These are phyloP conservation scores for Loris lydekkerianus DNA, from an alignment of 2,797 vertebrate genomes.

Conservation along the genomic window DNA sequence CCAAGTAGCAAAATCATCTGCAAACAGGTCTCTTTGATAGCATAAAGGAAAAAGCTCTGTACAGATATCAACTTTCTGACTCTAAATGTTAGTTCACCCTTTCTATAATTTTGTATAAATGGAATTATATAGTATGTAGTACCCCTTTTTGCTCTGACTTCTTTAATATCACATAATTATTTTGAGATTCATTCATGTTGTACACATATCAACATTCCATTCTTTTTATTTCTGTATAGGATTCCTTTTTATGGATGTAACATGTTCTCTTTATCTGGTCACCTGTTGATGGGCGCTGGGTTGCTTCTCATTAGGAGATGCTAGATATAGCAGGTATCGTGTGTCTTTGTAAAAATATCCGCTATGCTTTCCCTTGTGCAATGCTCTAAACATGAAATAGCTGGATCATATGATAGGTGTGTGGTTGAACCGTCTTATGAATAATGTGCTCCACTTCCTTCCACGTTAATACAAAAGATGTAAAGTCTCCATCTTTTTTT, in stretches of 20 bases:
- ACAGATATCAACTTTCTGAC: background rate
- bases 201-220: background rate
- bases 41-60: background rate
- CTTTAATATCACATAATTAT: background rate
- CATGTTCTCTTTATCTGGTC: background rate
- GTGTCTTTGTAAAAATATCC: background rate
- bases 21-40: background rate
- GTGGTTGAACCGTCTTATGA: background rate
- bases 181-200: background rate
- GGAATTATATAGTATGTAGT: background rate
- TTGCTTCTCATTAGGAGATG: background rate
- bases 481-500: too few species aligned
- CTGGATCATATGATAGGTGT: background rate
- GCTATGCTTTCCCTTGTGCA: background rate
- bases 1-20: background rate
- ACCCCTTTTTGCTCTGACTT: background rate
- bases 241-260: background rate
- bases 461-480: too few species aligned
- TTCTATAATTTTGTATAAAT: conserved; percentile 20
- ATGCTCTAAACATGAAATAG: background rate
- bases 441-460: too few species aligned
- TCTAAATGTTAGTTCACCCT: background rate
- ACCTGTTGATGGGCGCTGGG: background rate
- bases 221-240: background rate
- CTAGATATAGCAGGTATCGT: background rate